Percentiles rank a stretch among this genome's conserved stretches.
Conservation (phyloP, 1,140 invertebrate species). For the Penaeus vannamei region DNA sequence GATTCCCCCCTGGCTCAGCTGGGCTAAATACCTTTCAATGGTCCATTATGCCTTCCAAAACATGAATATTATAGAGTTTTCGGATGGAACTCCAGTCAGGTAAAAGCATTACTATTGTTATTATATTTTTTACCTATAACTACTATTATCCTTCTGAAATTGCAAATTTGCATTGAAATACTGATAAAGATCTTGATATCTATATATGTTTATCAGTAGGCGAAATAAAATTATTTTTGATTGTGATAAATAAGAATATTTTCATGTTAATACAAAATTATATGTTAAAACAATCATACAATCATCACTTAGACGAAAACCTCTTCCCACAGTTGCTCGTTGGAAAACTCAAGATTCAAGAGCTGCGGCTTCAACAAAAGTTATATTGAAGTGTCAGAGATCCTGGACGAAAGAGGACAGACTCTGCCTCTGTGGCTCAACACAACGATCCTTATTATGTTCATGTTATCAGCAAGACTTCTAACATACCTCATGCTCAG, state of each 20-base stretch:
- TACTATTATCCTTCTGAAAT: not conserved
- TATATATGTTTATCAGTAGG: too few relatives aligned
- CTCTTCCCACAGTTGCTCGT: conserved; percentile 77
- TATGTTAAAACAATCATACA: too few relatives aligned
- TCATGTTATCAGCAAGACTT: conserved; percentile 81
- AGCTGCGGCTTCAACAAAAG: not conserved
- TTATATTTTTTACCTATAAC: conserved; percentile 31
- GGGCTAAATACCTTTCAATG: conserved; percentile 83
- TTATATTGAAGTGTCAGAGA: conserved; percentile 72
- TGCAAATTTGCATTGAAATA: conserved; percentile 14
- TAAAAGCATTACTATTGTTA: conserved; percentile 73
- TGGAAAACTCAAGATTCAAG: conserved; percentile 78
- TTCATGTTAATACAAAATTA: too few relatives aligned
- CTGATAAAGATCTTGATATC: too few relatives aligned
- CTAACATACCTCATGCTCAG: conserved; percentile 84
- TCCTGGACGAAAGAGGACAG: conserved; percentile 78
- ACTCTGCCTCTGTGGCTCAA: conserved; percentile 82
- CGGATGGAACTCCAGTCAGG: conserved; percentile 80
- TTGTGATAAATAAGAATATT: too few relatives aligned
- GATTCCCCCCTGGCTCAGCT: conserved; percentile 84
- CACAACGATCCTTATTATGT: conserved; percentile 81
- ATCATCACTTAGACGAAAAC: not conserved
- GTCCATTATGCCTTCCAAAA: conserved; percentile 89
- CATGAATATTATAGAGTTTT: conserved; percentile 88
- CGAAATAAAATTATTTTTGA: too few relatives aligned